phyloP scores from a whole-genome alignment of 2,888 invertebrate genomes.

The Lutraria lutraria region DNA sequence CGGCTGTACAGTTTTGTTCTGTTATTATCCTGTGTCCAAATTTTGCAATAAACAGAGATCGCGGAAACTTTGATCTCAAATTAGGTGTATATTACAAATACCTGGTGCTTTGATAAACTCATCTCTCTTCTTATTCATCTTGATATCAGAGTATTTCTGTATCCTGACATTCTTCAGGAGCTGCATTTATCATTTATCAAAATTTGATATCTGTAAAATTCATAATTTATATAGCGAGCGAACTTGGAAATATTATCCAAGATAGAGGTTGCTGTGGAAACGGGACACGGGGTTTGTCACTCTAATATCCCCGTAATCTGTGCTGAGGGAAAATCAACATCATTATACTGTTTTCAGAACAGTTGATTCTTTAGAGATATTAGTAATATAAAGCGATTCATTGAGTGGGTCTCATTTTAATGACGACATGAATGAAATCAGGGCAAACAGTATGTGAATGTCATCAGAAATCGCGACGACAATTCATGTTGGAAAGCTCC shows the following conservation, averaged over 20 bases:
- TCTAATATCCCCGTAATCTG: background rate
- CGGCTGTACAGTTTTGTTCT: background rate
- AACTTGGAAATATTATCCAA: background rate
- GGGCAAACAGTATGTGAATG: constrained; percentile 20
- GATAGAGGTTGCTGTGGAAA: background rate
- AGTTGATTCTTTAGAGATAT: background rate
- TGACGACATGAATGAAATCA: constrained; percentile 23
- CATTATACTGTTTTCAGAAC: background rate
- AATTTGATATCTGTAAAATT: background rate
- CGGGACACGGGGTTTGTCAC: background rate
- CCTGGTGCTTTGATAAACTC: background rate
- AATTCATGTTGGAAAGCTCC: constrained; percentile 9
- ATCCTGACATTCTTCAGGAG: background rate
- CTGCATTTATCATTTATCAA: background rate
- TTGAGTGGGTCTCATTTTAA: background rate
- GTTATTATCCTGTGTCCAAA: background rate
- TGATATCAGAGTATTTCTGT: background rate
- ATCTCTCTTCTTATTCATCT: background rate
- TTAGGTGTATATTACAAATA: background rate
- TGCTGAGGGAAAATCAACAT: background rate
- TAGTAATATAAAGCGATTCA: background rate
- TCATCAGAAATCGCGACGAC: constrained; percentile 18
- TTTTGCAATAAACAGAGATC: background rate
- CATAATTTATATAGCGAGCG: constrained; percentile 7
- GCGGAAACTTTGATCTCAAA: background rate